Evolutionary conservation across 2,113 vertebrate species (phyloP).

Genomic region (Dolichallabes microphthalmus): DNA sequence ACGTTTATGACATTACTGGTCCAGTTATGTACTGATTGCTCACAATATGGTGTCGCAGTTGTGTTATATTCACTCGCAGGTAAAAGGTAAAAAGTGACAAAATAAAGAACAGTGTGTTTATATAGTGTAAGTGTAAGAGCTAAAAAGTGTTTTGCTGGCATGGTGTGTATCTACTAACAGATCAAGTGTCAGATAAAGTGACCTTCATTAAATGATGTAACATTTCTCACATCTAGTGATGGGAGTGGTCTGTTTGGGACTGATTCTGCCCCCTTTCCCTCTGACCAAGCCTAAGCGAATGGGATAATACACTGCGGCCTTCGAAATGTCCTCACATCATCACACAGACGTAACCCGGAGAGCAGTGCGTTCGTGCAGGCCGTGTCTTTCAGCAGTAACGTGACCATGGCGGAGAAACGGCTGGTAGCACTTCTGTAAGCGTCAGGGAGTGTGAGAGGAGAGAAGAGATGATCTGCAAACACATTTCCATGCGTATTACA

Average conservation of each 20-base stretch:
- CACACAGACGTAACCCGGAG: background rate
- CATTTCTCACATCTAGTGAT: background rate
- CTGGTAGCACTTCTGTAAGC: constrained; percentile 79
- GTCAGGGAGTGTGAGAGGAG: constrained; percentile 86
- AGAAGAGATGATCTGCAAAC: constrained; percentile 90
- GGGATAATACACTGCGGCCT: background rate
- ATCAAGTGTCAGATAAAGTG: too few species aligned
- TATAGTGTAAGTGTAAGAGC: too few species aligned
- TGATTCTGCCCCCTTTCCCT: too few species aligned
- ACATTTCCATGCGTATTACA: constrained; percentile 99
- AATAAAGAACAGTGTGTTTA: too few species aligned
- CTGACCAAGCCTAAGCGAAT: background rate
- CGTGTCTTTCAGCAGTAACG: too few species aligned
- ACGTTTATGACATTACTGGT: background rate
- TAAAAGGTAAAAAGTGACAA: too few species aligned
- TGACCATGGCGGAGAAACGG: too few species aligned
- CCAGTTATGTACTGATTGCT: background rate
- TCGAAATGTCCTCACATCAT: background rate
- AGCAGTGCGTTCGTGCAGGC: background rate
- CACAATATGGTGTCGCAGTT: background rate
- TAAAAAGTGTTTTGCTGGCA: background rate
- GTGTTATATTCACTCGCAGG: background rate
- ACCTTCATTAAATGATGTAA: too few species aligned
- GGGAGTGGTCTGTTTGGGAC: background rate
- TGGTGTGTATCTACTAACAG: too few species aligned